Base-by-base conservation (phyloP, 2,888 invertebrate genomes). In the Endomychus coccineus region DNA sequence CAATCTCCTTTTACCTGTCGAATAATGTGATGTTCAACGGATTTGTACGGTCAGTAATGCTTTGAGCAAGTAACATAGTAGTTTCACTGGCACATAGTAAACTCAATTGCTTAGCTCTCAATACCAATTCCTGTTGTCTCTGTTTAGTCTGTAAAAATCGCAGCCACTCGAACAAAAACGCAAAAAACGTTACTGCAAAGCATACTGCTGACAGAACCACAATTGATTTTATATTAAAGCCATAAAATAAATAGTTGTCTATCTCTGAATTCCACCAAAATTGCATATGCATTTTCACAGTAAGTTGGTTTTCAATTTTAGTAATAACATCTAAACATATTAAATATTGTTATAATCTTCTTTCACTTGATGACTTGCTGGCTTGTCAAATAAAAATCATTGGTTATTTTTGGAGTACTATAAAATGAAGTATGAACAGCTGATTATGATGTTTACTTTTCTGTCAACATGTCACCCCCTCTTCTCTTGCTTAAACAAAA, bases 211-310 rank as follows among this genome's bases (percentile, higher is more conserved):
- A 61, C 46, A 82, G 68, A 17, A 74, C 67, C 62, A 68, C 66
- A 3, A 67, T 59, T 21, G 71, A 66, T 49, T 56, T 66, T 36
- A 81, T 69, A 46, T 68, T 66, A 29, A 77, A 71, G 13, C 79
- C 79, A 28, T 74, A 61, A 61, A 83, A 77, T 52, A 82, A 61
- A 60, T 79, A 80, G 45, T 75, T 69, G 10, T 75, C 73, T 36
- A 81, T 63, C 56, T 77, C 64, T 45, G 69, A 71, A 34, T 75
- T 77, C 62, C 77, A 79, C 77, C 78, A 80, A 68, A 78, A 78
- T 61, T 68, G 71, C 74, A 75, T 75, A 51, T 75, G 74, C 78
- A 79, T 79, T 41, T 50, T 51, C 6, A 7, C 21, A n/a, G n/a
- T n/a, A n/a, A n/a, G n/a, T n/a, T n/a, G n/a, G n/a, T n/a, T n/a